Evolutionary conservation across 2,888 invertebrate species (phyloP), one percentile per base, ranked within the genome.

Genomic region (Pandemis corylana): DNA sequence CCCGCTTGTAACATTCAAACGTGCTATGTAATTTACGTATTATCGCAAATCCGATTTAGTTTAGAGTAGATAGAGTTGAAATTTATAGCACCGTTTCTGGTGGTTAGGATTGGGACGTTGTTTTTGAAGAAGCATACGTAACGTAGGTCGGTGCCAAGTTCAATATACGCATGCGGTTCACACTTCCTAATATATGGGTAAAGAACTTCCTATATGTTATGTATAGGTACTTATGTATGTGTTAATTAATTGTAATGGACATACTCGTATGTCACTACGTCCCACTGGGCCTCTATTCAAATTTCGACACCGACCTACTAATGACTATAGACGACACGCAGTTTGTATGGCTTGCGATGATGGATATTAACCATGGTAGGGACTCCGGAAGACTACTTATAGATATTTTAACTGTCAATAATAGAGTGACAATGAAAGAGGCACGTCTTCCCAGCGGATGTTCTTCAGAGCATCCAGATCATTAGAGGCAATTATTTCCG

Each of bases 191-290:
- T n/a, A 56, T 56, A 56, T 49, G n/a, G 1, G 28, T 36, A 53
- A 56, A 59, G 28, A 5, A 59, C 59, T 59, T 59, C 59, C 59
- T 59, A 59, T 12, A 59, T 49, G n/a, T 53, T 53, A 53, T 15
- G 53, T 53, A 53, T 15, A 15, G 6, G 53, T 15, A 13, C 28
- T 36, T 36, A 36, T 36, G 28, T 36, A 36, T 36, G 28, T 36
- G 28, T 36, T 36, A 36, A 36, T 36, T 36, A 49, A 49, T 49
- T 13, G 49, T 10, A 49, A 49, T 49, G 49, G 49, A 12, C 49
- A 49, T 10, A 12, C 12, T 13, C 1, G 49, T 20, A 7, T 3
- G n/a, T 53, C 15, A 15, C 7, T 53, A 53, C 15, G 49, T 49
- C 49, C 15, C 7, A 53, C 2, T 9, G 15, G 53, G 53, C 15